Base-by-base conservation (phyloP, 2,888 invertebrate genomes). In the Hylaea fasciaria region DNA sequence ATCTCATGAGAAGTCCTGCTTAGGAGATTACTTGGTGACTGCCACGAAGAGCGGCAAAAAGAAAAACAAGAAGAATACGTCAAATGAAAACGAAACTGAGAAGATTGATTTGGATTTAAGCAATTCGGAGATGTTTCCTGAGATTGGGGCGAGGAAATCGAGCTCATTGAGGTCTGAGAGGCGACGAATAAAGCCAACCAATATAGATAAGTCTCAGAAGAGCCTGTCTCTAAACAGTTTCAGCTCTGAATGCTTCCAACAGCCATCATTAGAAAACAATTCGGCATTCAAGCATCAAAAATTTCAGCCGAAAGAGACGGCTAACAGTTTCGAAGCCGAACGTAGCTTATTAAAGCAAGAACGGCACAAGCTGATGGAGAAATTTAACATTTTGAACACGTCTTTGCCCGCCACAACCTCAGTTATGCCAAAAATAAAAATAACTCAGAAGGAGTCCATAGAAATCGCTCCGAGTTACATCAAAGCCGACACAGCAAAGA, bases 141-240 rank as follows among this genome's bases (percentile, higher is more conserved):
- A 90, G 57, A 90, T 92, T 0, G 89, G 90, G 13, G 81, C 86
- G 0, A 80, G 90, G 41, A 88, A 89, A 65, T 76, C 89, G 0
- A 89, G 77, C 35, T 91, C 89, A 0, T 68, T 90, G 13, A 71
- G 80, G 10, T 85, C 86, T 0, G 91, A 88, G 22, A 82, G 82
- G 62, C 69, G 84, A 0, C 78, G 94, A 62, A 94, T 94, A 0
- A 94, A 94, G 64, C 94, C 94, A 0, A 94, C 93, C 0, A 87
- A 86, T 29, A 86, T 91, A 35, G 86, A 89, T 49, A 83, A 79
- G 2, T 77, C 80, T 0, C 80, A 86, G 57, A 87, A 88, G 58
- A 87, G 87, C 72, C 66, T 84, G 7, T 89, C 89, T 0, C 45
- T 91, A 0, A 90, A 82, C 28, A 90, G 82, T 74, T 90, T 90